phyloP scores from a whole-genome alignment of 2,113 vertebrate genomes.

The Mixornis gularis region DNA sequence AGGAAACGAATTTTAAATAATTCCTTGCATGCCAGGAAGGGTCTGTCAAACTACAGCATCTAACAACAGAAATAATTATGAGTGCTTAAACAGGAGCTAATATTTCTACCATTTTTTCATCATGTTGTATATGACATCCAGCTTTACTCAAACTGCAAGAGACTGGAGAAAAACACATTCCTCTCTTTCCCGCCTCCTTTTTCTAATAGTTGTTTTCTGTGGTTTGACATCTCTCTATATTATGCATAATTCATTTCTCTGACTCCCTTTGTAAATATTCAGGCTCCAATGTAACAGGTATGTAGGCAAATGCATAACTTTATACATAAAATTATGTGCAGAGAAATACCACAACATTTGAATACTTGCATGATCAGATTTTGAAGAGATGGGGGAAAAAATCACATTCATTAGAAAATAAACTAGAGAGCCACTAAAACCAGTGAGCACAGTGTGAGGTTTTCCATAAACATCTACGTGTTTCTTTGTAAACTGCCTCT shows the following conservation, averaged over 20 bases:
- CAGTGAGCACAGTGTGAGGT: neutral
- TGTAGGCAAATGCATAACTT: neutral
- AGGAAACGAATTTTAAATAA: neutral
- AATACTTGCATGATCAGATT: neutral
- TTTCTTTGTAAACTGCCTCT: neutral
- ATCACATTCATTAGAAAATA: neutral
- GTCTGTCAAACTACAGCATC: neutral
- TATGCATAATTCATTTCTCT: neutral
- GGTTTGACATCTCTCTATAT: neutral
- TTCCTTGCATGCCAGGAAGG: neutral
- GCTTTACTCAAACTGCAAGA: neutral
- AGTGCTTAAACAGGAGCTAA: neutral
- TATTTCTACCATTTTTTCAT: neutral
- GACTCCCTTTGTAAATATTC: neutral
- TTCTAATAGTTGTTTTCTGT: neutral
- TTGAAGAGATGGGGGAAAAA: neutral
- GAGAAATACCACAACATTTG: neutral
- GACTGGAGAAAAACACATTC: neutral
- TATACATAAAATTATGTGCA: neutral
- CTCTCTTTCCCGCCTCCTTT: fast-evolving
- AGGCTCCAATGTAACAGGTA: neutral
- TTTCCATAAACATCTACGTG: neutral
- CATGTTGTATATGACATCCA: neutral
- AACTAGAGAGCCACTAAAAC: neutral
- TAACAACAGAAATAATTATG: neutral